Evolutionary conservation across 2,797 vertebrate genomes (phyloP).

Genomic region (Mus caroli): DNA sequence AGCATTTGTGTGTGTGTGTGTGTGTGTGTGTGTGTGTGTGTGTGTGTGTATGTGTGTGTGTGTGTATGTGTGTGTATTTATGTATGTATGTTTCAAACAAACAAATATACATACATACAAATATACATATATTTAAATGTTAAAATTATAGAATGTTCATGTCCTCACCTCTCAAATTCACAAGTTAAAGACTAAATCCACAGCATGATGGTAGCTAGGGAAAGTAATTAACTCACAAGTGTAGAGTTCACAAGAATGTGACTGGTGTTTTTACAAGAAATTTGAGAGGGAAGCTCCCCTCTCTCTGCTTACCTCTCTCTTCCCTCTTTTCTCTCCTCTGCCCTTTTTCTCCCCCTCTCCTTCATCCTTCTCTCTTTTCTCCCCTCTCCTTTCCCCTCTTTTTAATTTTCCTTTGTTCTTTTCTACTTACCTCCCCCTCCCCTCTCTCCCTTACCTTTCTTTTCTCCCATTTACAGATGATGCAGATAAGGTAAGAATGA

Average conservation of each 20-base stretch:
- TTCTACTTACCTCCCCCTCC: rapidly evolving
- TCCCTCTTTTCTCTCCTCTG: neutral
- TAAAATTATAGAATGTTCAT: neutral
- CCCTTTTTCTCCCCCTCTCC: neutral
- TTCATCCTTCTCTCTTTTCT: neutral
- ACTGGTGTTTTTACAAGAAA: neutral
- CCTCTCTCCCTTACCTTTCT: neutral
- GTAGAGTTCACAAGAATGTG: neutral
- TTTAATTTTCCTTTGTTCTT: too few species aligned
- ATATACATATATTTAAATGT: neutral
- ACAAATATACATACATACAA: too few species aligned
- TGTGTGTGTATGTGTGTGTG: too few species aligned
- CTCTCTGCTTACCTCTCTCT: neutral
- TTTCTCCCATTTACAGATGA: neutral
- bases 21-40: too few species aligned
- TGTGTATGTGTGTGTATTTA: too few species aligned
- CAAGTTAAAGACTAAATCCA: neutral
- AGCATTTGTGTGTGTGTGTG: neutral
- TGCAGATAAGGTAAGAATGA: neutral
- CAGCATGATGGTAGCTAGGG: neutral
- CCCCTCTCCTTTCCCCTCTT: neutral
- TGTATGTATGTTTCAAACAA: too few species aligned
- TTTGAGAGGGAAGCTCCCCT: neutral
- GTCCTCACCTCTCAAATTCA: neutral
- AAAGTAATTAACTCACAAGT: too few species aligned